Evolutionary conservation across 2,888 invertebrate species (phyloP).

Genomic region (Athalia rosae): DNA sequence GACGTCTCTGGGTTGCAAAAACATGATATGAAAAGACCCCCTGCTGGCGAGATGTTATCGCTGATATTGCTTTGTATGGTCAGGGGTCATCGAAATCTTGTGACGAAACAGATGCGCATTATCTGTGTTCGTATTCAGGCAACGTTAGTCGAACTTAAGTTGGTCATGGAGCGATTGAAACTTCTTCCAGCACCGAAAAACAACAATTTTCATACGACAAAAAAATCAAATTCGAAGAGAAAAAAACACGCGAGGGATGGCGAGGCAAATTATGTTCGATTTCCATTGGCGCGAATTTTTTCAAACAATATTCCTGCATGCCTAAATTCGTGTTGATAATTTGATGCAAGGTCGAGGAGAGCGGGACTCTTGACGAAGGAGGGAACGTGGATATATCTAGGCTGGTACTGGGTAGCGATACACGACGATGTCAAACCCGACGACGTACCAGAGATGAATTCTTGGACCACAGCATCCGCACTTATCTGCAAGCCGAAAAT

Average conservation of each 20-base stretch:
- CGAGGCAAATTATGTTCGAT: no score
- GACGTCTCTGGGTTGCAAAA: background rate
- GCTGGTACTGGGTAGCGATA: conserved; percentile 39
- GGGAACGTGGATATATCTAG: conserved; percentile 52
- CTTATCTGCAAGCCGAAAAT: conserved; percentile 48
- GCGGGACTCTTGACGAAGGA: conserved; percentile 50
- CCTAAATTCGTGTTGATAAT: background rate
- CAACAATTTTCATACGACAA: background rate
- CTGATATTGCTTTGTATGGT: background rate
- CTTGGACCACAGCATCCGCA: conserved; percentile 51
- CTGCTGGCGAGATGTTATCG: conserved; percentile 3
- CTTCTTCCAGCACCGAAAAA: no score
- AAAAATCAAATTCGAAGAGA: no score
- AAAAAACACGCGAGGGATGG: no score
- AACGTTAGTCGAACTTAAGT: no score
- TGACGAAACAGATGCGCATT: background rate
- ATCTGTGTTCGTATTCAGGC: no score
- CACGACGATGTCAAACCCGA: conserved; percentile 42
- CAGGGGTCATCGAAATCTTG: conserved; percentile 6
- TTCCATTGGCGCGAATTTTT: no score
- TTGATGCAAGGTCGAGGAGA: conserved; percentile 50
- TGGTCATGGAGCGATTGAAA: no score
- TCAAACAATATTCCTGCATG: no score
- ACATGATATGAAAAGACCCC: conserved; percentile 29
- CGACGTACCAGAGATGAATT: conserved; percentile 48